phyloP scores from a whole-genome alignment of 2,888 invertebrate species.

The Latrodectus hesperus region DNA sequence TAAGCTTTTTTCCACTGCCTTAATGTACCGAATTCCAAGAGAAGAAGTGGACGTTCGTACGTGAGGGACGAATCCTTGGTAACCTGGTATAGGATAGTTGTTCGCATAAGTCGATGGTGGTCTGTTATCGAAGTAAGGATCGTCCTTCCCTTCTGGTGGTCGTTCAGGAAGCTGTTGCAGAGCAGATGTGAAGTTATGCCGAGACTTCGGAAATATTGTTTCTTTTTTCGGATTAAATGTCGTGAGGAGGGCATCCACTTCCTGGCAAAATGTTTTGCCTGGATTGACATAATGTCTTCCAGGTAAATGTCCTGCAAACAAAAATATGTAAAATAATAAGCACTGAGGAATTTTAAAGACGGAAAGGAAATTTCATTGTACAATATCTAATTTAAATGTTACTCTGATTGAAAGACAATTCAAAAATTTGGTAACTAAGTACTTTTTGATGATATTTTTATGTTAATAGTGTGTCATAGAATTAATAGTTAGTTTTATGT shows the following conservation, averaged over 20 bases:
- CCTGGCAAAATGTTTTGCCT: slow-evolving; percentile 60
- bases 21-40: slow-evolving; percentile 62
- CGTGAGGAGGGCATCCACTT: slow-evolving; percentile 56
- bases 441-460: too few species aligned
- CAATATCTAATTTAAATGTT: too few species aligned
- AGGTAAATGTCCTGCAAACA: slow-evolving; percentile 51
- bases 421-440: too few species aligned
- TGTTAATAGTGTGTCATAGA: too few species aligned
- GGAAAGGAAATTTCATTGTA: too few species aligned
- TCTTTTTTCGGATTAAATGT: slow-evolving; percentile 58
- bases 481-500: too few species aligned
- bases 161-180: slow-evolving; percentile 45
- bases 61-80: slow-evolving; percentile 62
- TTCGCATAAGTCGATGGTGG: slow-evolving; percentile 63
- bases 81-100: slow-evolving; percentile 64
- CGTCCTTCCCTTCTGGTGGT: slow-evolving; percentile 30
- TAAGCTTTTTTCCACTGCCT: slow-evolving; percentile 59
- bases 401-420: too few species aligned
- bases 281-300: slow-evolving; percentile 57
- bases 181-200: slow-evolving; percentile 49
- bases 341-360: too few species aligned
- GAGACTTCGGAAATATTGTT: slow-evolving; percentile 52
- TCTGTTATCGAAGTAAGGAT: slow-evolving; percentile 63
- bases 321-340: too few species aligned
- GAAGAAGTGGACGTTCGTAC: slow-evolving; percentile 64